phyloP scores from a whole-genome alignment of 2,888 invertebrate genomes.

The Achlya flavicornis region DNA sequence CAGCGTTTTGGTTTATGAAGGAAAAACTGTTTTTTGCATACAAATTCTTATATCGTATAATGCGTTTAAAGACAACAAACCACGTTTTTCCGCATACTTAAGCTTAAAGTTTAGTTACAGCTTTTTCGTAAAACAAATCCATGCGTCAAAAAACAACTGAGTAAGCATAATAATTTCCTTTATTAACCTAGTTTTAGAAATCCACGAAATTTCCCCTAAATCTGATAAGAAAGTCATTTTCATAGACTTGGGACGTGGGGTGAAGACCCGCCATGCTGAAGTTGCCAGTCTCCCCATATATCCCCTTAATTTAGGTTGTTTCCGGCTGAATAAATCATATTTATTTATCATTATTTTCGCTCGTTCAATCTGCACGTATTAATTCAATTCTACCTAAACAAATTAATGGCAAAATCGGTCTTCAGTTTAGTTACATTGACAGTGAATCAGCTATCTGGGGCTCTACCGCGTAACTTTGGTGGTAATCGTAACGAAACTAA shows the following conservation, averaged over 20 bases:
- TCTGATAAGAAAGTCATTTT: constrained; percentile 74
- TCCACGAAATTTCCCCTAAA: constrained; percentile 62
- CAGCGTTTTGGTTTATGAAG: background rate
- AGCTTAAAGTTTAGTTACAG: too few relatives aligned
- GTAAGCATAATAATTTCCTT: constrained; percentile 60
- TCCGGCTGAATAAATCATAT: constrained; percentile 13
- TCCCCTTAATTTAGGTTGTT: constrained; percentile 19
- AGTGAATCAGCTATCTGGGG: too few relatives aligned
- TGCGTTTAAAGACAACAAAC: background rate
- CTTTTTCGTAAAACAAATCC: background rate
- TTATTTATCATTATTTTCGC: constrained; percentile 13
- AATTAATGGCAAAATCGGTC: background rate
- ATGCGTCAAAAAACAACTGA: constrained; percentile 24
- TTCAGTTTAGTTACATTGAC: background rate
- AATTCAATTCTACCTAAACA: background rate
- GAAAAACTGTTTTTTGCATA: background rate
- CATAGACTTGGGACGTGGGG: constrained; percentile 31
- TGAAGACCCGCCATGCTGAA: constrained; percentile 18
- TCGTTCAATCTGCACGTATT: background rate
- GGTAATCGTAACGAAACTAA: too few relatives aligned
- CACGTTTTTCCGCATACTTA: background rate
- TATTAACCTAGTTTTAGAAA: constrained; percentile 75
- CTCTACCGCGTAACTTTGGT: too few relatives aligned
- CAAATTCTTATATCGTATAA: background rate
- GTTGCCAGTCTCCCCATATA: background rate